These are phyloP conservation scores for Rhinella marina DNA, from an alignment of 2,797 vertebrate species.

Conservation along the genomic window DNA sequence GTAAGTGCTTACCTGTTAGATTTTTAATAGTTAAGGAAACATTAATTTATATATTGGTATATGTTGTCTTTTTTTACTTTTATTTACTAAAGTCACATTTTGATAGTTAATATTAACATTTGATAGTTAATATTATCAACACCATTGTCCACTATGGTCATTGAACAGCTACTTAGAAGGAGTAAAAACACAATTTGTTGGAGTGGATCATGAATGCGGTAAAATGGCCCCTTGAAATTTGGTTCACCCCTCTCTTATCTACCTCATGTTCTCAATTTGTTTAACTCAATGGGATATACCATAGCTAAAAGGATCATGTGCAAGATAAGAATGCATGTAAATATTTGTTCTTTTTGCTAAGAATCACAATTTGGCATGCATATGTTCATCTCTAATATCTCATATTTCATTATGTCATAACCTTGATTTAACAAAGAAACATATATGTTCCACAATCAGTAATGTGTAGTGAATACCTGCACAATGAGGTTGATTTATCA, in stretches of 20 bases:
- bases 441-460: not conserved
- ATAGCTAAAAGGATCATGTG: not conserved
- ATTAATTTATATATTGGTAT: not conserved
- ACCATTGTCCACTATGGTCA: not conserved
- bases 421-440: not conserved
- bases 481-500: not conserved
- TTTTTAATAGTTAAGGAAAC: conserved; percentile 3
- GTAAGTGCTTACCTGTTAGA: not conserved
- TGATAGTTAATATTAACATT: not conserved
- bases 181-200: not conserved
- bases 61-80: not conserved
- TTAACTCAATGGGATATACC: not conserved
- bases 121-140: not conserved
- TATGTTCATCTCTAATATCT: not conserved
- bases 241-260: conserved; percentile 2
- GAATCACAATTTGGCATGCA: not conserved
- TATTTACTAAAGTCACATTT: conserved; percentile 7
- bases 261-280: conserved; percentile 37
- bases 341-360: not conserved
- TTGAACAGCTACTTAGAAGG: not conserved
- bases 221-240: not conserved
- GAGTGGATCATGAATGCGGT: not conserved
- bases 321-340: not conserved
- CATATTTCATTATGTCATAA: not conserved
- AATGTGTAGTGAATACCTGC: not conserved